phyloP scores from a whole-genome alignment of 2,888 invertebrate species.

The Agrilus biguttatus region DNA sequence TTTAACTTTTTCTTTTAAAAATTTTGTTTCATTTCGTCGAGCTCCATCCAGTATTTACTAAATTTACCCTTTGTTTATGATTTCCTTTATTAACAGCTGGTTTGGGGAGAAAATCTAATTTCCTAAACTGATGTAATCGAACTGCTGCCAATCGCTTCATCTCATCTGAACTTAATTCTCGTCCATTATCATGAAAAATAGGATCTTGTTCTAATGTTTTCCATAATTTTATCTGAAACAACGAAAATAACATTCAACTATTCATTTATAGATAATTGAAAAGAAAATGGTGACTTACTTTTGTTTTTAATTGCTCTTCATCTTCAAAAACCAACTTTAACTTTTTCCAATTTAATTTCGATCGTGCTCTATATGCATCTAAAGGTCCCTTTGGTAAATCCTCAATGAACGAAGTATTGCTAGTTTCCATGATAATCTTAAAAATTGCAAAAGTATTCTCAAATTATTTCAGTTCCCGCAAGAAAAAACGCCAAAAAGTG shows the following conservation, averaged over 20 bases:
- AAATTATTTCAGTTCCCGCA: no score
- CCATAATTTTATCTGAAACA: conserved; percentile 62
- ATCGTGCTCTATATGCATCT: conserved; percentile 60
- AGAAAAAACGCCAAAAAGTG: no score
- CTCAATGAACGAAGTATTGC: conserved; percentile 45
- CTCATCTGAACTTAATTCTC: conserved; percentile 53
- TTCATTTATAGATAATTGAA: no score
- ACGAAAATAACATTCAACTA: neutral
- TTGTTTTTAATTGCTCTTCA: conserved; percentile 51
- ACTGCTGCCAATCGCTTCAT: conserved; percentile 56
- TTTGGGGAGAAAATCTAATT: conserved; percentile 51
- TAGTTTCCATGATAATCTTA: neutral
- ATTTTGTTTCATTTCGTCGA: no score
- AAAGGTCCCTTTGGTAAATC: conserved; percentile 63
- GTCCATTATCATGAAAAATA: conserved; percentile 50
- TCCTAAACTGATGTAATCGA: conserved; percentile 50
- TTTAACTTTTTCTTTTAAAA: no score
- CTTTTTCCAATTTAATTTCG: conserved; percentile 78
- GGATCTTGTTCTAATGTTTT: conserved; percentile 64
- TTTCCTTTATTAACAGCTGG: conserved; percentile 42
- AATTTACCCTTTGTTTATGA: conserved; percentile 47
- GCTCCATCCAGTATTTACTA: neutral
- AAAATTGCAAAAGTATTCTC: no score
- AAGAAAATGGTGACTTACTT: conserved; percentile 42
- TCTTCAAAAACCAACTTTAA: conserved; percentile 69